These are phyloP conservation scores for Galleria mellonella DNA, from an alignment of 1,140 invertebrate genomes.

Conservation along the genomic window DNA sequence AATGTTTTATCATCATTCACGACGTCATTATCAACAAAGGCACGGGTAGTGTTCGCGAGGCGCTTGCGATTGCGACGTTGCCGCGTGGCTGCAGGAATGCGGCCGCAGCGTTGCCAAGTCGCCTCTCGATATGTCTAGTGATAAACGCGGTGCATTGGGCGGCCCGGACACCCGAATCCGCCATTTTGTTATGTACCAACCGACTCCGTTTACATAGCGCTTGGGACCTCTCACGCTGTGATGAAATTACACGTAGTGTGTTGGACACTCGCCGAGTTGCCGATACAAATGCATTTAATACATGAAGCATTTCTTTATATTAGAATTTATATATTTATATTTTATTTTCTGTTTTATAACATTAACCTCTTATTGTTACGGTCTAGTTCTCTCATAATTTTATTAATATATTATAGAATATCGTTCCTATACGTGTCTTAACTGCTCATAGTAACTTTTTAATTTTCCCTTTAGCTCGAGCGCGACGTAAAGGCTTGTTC, in stretches of 20 bases:
- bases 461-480: not conserved
- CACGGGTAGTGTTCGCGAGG: conserved; percentile 24
- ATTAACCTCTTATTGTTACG: too few relatives aligned
- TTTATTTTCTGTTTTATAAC: too few relatives aligned
- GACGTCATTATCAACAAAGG: conserved; percentile 53
- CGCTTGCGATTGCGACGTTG: conserved; percentile 52
- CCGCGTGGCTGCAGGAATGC: conserved; percentile 54
- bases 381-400: too few relatives aligned
- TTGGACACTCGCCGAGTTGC: too few relatives aligned
- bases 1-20: conserved; percentile 37
- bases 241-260: not conserved
- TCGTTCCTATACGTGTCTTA: too few relatives aligned
- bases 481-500: conserved; percentile 14
- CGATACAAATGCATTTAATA: too few relatives aligned
- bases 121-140: conserved; percentile 41
- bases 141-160: conserved; percentile 60
- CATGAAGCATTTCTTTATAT: too few relatives aligned
- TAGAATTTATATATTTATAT: too few relatives aligned
- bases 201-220: conserved; percentile 2
- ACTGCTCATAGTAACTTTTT: not conserved
- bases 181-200: conserved; percentile 36
- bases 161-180: conserved; percentile 40
- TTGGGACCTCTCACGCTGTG: conserved; percentile 4
- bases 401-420: too few relatives aligned
- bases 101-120: conserved; percentile 55